Base-by-base conservation (phyloP, 2,888 invertebrate genomes). In the Eulithis prunata region DNA sequence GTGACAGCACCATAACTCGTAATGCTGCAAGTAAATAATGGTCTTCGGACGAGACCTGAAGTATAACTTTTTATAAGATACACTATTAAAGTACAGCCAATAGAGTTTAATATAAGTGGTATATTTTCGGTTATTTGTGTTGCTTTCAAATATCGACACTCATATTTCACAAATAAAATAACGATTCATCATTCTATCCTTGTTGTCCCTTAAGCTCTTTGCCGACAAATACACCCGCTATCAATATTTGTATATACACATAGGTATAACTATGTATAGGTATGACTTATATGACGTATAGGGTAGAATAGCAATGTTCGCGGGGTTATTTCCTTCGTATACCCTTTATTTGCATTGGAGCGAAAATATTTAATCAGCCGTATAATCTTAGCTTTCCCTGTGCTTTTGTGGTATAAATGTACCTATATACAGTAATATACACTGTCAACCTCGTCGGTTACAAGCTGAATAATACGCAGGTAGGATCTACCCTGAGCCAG, bases 331-430 rank as follows among this genome's bases (percentile, higher is more conserved):
- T 83, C 80, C 84, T 79, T 74, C 75, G 64, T 64, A 75, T 78
- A 84, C 79, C 86, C 85, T 89, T 85, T 90, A 89, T 90, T 90
- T 90, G 90, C 89, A 86, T 86, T 87, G 86, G 85, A 91, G 90
- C 88, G 90, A 90, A 91, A 91, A 91, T 90, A 90, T 91, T 91
- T 91, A 90, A 91, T 91, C 91, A 91, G 85, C 88, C 91, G 90
- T 87, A 87, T 90, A 89, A 91, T 90, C 89, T 89, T 86, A 85
- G 85, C 86, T 83, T 85, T 85, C 83, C 83, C 82, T 84, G 80
- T 84, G 87, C 86, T 84, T 85, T 87, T 85, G 88, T 83, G 86
- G 89, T 80, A 83, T 76, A 77, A 82, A 74, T 76, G 12, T 47
- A 52, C 41, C 51, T 43, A 38, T 57, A 57, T 14, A 63, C 76